A percentile compares a stretch with the other conserved stretches of the same genome.
Evolutionary conservation across 2,888 invertebrate genomes (phyloP).

Genomic region (Meliscaeva auricollis): DNA sequence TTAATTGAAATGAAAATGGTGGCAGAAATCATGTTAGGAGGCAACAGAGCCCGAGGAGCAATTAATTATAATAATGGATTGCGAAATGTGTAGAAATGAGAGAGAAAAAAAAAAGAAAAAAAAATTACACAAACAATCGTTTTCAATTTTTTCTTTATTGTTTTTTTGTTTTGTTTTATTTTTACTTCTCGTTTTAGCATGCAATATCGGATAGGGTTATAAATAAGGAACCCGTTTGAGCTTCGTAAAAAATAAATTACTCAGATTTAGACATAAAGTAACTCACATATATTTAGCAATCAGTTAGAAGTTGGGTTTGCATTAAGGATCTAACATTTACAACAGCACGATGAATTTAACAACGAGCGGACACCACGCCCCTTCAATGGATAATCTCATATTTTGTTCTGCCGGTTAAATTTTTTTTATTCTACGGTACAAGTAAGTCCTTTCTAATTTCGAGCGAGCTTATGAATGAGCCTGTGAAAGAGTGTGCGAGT

Average conservation of each 20-base stretch:
- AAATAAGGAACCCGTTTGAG: background rate
- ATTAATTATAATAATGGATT: constrained; percentile 77
- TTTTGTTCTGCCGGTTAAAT: no score
- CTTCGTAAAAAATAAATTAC: background rate
- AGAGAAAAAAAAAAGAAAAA: constrained; percentile 27
- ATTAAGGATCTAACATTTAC: no score
- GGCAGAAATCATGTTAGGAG: constrained; percentile 74
- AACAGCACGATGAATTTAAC: no score
- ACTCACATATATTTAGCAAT: no score
- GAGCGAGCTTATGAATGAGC: no score
- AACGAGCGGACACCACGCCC: no score
- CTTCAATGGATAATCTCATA: no score
- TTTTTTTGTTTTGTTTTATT: background rate
- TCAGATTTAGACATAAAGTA: background rate
- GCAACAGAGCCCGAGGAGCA: constrained; percentile 63
- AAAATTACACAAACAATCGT: constrained; percentile 22
- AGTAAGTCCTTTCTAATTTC: no score
- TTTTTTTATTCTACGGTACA: no score
- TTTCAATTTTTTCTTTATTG: constrained; percentile 6
- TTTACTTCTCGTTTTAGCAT: background rate
- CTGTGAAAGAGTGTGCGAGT: no score
- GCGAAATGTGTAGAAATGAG: constrained; percentile 58
- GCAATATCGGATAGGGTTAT: constrained; percentile 3
- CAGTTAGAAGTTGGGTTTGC: no score
- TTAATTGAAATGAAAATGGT: constrained; percentile 76